Conservation (phyloP, 1,140 invertebrate species). For the Pectinophora gossypiella region DNA sequence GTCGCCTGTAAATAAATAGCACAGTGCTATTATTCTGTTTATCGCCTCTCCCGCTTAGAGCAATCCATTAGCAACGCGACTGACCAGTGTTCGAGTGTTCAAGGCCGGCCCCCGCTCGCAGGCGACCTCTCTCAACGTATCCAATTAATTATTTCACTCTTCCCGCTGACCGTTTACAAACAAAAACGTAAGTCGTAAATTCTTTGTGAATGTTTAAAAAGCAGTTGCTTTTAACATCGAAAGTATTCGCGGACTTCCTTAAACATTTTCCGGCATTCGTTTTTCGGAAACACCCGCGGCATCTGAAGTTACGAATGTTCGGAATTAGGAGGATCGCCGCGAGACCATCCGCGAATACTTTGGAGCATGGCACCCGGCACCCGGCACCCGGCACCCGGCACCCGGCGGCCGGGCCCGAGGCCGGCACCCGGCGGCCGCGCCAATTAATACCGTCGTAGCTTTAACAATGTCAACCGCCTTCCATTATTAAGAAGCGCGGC, state of each 20-base stretch:
- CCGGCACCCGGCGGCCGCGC: not conserved
- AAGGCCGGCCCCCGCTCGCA: too few species aligned
- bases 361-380: too few species aligned
- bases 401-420: not conserved
- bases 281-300: not conserved
- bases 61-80: too few species aligned
- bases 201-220: not conserved
- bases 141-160: not conserved
- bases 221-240: not conserved
- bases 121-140: too few species aligned
- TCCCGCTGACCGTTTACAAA: too few species aligned
- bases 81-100: too few species aligned
- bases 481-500: not conserved
- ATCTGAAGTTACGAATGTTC: conserved; percentile 2
- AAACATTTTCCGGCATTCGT: conserved; percentile 1
- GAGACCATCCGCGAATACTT: not conserved
- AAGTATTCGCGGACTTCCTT: conserved; percentile 1
- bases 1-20: too few species aligned
- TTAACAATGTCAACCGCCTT: not conserved
- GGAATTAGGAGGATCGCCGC: conserved; percentile 5
- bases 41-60: too few species aligned
- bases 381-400: too few species aligned
- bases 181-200: not conserved
- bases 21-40: too few species aligned
- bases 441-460: not conserved